Conservation (phyloP, 1,140 invertebrate genomes). For the Leptopilina boulardi region DNA sequence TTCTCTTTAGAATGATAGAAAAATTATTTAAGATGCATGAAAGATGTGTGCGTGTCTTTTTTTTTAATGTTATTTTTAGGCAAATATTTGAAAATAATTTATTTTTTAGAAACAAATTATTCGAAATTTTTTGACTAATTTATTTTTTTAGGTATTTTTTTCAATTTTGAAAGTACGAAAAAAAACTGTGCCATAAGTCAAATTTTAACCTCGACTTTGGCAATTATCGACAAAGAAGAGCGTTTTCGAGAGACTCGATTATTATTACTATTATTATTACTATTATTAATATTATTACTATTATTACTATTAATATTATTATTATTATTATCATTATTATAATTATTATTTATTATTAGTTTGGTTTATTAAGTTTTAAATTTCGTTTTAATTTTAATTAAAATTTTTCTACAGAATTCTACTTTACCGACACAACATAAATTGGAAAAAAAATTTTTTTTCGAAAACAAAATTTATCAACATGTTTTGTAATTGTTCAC, state of each 20-base stretch:
- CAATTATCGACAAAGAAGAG: background rate
- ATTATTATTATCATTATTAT: too few relatives aligned
- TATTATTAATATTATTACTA: background rate
- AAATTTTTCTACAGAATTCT: too few relatives aligned
- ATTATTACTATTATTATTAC: background rate
- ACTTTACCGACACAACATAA: too few relatives aligned
- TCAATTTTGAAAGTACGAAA: background rate
- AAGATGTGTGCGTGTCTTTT: background rate
- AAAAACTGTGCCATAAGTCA: background rate
- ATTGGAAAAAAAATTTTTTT: too few relatives aligned
- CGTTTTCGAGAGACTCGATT: background rate
- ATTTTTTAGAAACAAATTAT: background rate
- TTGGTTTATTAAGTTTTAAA: too few relatives aligned
- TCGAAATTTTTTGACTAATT: background rate
- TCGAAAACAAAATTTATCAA: too few relatives aligned
- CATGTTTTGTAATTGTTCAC: too few relatives aligned
- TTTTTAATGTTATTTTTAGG: background rate
- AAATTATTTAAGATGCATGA: background rate
- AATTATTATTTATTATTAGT: too few relatives aligned
- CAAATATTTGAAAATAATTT: background rate
- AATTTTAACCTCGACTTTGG: background rate
- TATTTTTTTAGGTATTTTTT: conserved; percentile 3
- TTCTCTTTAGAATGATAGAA: background rate
- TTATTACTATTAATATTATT: background rate
- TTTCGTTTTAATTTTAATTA: too few relatives aligned